Conservation (phyloP, 2,888 invertebrate species). For the Chalcosyrphus nemorum region DNA sequence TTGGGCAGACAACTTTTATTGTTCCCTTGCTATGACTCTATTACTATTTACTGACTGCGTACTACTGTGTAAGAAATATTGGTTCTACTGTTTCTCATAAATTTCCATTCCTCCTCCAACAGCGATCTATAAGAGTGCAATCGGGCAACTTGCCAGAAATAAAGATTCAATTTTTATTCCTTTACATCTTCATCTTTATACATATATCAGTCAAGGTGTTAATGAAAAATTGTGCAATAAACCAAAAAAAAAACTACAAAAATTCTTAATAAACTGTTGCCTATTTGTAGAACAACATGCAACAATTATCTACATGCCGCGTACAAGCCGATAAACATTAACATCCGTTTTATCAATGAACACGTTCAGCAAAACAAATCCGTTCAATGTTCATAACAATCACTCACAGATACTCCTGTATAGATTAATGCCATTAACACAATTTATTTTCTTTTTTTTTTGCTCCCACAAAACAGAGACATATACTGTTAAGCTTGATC, state of each 20-base stretch:
- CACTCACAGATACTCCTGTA: neutral
- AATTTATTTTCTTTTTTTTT: neutral
- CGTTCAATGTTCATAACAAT: neutral
- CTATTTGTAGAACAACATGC: neutral
- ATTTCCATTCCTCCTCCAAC: no score
- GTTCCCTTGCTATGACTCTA: no score
- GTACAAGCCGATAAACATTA: neutral
- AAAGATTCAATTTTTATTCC: neutral
- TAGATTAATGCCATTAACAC: conserved; percentile 5
- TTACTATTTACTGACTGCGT: no score
- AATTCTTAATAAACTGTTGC: neutral
- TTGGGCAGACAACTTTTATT: no score
- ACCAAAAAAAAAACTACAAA: neutral
- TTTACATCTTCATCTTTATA: neutral
- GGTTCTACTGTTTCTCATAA: no score
- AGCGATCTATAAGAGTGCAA: neutral
- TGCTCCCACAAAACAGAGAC: no score
- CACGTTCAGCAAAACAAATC: neutral
- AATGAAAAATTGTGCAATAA: neutral
- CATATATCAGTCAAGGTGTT: neutral
- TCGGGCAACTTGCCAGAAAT: neutral
- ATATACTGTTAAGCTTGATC: neutral
- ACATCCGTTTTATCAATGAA: neutral
- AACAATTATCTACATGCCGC: neutral
- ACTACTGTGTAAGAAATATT: no score